phyloP scores from a whole-genome alignment of 2,888 invertebrate species.

The Dryococelus australis region DNA sequence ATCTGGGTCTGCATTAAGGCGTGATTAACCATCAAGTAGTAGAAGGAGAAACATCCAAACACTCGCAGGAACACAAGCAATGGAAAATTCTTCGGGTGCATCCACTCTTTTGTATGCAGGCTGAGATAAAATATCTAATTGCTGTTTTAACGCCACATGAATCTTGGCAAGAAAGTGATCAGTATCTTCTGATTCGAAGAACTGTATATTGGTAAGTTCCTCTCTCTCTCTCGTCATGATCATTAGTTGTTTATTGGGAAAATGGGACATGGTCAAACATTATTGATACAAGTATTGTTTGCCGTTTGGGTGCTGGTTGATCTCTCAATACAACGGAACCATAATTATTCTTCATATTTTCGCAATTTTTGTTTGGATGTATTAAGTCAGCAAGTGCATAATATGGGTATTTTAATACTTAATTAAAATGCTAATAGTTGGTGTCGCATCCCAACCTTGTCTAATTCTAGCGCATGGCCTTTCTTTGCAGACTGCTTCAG shows the following conservation, averaged over 20 bases:
- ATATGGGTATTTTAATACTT: not conserved
- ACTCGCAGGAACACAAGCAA: constrained; percentile 12
- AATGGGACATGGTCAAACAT: not conserved
- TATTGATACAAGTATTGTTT: constrained; percentile 17
- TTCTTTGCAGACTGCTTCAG: constrained; percentile 17
- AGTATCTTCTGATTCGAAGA: constrained; percentile 13
- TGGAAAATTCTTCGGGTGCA: not conserved
- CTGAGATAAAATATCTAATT: constrained; percentile 12
- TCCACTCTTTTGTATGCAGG: not conserved
- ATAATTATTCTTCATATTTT: constrained; percentile 3
- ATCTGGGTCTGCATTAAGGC: not conserved
- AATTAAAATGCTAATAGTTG: not conserved
- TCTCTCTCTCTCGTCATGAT: not conserved
- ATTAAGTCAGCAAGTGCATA: not conserved
- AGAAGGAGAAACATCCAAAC: constrained; percentile 30
- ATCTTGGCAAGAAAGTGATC: constrained; percentile 1
- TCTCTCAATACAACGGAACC: not conserved
- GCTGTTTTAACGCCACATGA: not conserved
- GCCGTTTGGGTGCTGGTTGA: not conserved
- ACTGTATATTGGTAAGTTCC: not conserved
- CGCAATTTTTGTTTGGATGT: constrained; percentile 17
- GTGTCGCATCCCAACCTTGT: not conserved
- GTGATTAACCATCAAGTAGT: constrained; percentile 28
- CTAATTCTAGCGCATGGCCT: not conserved
- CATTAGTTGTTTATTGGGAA: not conserved